Evolutionary conservation across 2,113 vertebrate genomes (phyloP).

Genomic region (Pomatorhinus ruficollis): DNA sequence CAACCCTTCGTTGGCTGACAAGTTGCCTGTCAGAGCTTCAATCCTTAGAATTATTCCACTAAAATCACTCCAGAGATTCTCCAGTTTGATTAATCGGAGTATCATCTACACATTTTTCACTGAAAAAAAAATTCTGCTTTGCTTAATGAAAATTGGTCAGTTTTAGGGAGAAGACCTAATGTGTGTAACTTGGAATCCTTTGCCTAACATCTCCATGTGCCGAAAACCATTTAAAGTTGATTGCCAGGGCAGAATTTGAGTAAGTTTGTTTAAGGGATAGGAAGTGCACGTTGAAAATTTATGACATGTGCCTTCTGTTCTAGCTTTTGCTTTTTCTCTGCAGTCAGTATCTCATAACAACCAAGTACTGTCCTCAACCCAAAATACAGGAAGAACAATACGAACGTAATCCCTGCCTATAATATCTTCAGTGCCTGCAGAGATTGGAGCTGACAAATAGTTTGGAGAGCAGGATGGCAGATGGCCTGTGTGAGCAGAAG

Average conservation of each 20-base stretch:
- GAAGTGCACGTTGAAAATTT: background rate
- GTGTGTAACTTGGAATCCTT: background rate
- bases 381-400: background rate
- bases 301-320: background rate
- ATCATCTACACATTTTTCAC: background rate
- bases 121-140: background rate
- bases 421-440: background rate
- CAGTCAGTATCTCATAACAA: background rate
- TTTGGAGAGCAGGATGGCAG: conserved; percentile 13
- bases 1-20: background rate
- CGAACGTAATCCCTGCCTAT: background rate
- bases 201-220: background rate
- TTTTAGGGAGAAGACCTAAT: background rate
- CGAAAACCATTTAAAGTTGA: background rate
- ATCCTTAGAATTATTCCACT: background rate
- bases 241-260: background rate
- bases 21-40: background rate
- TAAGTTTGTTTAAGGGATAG: background rate
- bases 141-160: background rate
- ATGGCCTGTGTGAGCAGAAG: background rate
- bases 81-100: background rate
- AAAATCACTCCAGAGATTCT: background rate
- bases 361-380: background rate
- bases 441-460: background rate
- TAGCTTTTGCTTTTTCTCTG: background rate